A percentile compares a stretch with the other conserved stretches of the same genome.
phyloP scores from a whole-genome alignment of 2,797 vertebrate species.

The Hydrocynus forskahlii region DNA sequence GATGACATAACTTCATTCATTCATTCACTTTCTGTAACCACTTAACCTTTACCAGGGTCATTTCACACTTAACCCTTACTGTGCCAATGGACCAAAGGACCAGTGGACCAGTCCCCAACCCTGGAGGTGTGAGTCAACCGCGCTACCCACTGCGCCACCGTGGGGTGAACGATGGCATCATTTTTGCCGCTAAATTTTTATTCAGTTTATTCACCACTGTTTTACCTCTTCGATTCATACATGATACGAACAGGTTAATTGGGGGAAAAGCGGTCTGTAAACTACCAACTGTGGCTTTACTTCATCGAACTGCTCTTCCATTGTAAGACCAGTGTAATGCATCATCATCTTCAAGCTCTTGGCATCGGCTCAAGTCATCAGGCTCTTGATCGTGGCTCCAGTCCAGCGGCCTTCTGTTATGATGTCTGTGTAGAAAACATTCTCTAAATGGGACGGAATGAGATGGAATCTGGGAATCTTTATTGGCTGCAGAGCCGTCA shows the following conservation, averaged over 20 bases:
- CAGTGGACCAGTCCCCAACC: no score
- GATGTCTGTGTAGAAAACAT: background rate
- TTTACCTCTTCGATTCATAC: background rate
- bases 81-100: no score
- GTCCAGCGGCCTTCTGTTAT: slow-evolving; percentile 5
- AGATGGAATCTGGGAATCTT: background rate
- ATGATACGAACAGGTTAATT: background rate
- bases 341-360: background rate
- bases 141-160: no score
- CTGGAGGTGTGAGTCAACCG: no score
- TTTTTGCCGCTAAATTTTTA: background rate
- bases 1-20: no score
- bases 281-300: background rate
- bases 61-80: no score
- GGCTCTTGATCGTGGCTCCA: no score
- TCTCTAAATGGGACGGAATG: background rate
- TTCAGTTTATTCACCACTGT: background rate
- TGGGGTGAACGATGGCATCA: no score
- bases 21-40: no score
- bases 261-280: background rate
- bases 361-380: no score
- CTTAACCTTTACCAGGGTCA: no score
- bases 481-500: no score
- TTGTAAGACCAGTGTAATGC: background rate
- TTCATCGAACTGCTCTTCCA: background rate